Conservation (phyloP, 2,888 invertebrate species). For the Hydroisotoma schaefferi region DNA sequence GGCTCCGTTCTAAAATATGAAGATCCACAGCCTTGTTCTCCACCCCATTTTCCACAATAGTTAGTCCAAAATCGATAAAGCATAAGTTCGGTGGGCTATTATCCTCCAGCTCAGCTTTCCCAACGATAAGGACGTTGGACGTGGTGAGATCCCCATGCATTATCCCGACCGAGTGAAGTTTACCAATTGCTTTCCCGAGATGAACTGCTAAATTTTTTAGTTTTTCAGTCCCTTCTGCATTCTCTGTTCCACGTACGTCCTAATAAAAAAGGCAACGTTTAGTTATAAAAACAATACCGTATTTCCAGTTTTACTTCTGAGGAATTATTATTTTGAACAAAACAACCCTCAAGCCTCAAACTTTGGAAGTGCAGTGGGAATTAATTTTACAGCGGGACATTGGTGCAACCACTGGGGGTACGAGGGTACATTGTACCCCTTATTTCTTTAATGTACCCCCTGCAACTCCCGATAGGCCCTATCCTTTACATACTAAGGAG, state of each 20-base stretch:
- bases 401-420: too few species aligned
- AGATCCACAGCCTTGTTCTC: slow-evolving; percentile 98
- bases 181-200: slow-evolving; percentile 71
- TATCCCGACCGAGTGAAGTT: slow-evolving; percentile 77
- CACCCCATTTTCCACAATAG: slow-evolving; percentile 65
- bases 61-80: slow-evolving; percentile 94
- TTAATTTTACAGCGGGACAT: too few species aligned
- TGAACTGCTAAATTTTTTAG: slow-evolving; percentile 55
- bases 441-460: too few species aligned
- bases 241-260: not conserved
- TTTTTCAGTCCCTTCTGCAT: not conserved
- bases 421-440: too few species aligned
- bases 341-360: too few species aligned
- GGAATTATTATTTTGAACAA: too few species aligned
- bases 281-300: too few species aligned
- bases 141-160: slow-evolving; percentile 98
- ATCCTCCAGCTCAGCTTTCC: slow-evolving; percentile 14
- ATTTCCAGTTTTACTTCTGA: too few species aligned
- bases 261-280: not conserved
- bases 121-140: slow-evolving; percentile 87
- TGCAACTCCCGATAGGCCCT: too few species aligned
- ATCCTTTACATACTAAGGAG: too few species aligned
- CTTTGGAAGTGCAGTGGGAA: too few species aligned
- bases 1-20: slow-evolving; percentile 92
- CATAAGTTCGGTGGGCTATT: slow-evolving; percentile 52